These are phyloP conservation scores for Hyaena hyaena DNA, from an alignment of 2,113 vertebrate genomes.

Conservation along the genomic window DNA sequence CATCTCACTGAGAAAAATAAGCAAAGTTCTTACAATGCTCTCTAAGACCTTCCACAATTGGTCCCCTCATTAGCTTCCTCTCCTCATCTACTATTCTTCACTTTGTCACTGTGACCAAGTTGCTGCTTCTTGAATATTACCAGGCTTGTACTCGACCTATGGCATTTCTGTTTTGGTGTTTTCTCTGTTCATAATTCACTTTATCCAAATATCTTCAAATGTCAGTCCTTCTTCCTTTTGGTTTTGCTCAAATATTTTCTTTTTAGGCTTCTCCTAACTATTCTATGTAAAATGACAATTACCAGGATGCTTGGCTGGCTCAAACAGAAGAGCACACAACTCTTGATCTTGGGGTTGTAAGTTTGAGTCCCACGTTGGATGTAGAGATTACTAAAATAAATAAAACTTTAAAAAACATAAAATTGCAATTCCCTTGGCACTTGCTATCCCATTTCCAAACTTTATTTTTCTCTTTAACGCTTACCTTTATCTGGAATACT, in stretches of 20 bases:
- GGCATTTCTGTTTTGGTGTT: neutral
- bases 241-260: neutral
- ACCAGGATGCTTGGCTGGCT: neutral
- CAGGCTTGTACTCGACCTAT: neutral
- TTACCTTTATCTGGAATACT: neutral
- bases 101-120: neutral
- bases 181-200: neutral
- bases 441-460: neutral
- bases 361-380: neutral
- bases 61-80: neutral
- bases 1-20: neutral
- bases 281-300: neutral
- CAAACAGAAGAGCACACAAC: neutral
- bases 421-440: neutral
- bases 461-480: neutral
- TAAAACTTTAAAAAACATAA: neutral
- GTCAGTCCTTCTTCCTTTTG: neutral
- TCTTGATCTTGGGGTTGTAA: neutral
- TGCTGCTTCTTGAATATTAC: neutral
- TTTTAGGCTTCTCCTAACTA: neutral
- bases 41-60: neutral
- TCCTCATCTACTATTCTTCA: neutral
- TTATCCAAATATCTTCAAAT: conserved; percentile 11
- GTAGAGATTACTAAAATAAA: neutral
- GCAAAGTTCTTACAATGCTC: neutral